Percentiles rank a stretch among this genome's conserved stretches.
phyloP scores from a whole-genome alignment of 2,888 invertebrate genomes.

The Malthinus flaveolus region DNA sequence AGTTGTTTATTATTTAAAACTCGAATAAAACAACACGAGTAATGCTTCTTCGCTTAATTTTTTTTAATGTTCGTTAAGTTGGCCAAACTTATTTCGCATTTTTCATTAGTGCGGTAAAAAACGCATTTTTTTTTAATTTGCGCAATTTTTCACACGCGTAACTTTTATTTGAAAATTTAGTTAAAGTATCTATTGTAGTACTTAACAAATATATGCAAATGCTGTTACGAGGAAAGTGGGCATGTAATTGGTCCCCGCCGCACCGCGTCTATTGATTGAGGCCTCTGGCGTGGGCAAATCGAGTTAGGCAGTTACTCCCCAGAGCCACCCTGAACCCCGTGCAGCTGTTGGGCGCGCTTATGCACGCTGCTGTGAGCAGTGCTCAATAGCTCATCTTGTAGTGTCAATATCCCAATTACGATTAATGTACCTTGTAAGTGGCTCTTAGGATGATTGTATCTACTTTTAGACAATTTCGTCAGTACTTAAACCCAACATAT shows the following conservation, averaged over 20 bases:
- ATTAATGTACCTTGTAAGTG: constrained; percentile 29
- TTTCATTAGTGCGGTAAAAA: no score
- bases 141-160: no score
- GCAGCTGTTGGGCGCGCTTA: constrained; percentile 32
- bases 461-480: constrained; percentile 11
- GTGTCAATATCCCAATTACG: constrained; percentile 32
- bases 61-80: no score
- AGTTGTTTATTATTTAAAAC: neutral
- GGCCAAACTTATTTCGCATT: no score
- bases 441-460: constrained; percentile 22
- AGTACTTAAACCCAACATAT: neutral
- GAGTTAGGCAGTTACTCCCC: constrained; percentile 54
- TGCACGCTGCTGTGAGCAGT: constrained; percentile 31
- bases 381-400: constrained; percentile 32
- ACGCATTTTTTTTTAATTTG: no score
- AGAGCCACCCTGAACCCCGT: constrained; percentile 34
- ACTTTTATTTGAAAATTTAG: constrained; percentile 2
- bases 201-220: constrained; percentile 56
- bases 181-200: constrained; percentile 27
- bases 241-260: constrained; percentile 58
- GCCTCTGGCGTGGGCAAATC: constrained; percentile 53
- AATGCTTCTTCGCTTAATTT: no score
- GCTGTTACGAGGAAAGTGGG: constrained; percentile 59
- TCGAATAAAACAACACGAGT: no score
- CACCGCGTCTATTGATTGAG: constrained; percentile 58